A percentile compares a stretch with the other conserved stretches of the same genome.
These are phyloP conservation scores for Mellivora capensis DNA, from an alignment of 2,113 vertebrate genomes.

Conservation along the genomic window DNA sequence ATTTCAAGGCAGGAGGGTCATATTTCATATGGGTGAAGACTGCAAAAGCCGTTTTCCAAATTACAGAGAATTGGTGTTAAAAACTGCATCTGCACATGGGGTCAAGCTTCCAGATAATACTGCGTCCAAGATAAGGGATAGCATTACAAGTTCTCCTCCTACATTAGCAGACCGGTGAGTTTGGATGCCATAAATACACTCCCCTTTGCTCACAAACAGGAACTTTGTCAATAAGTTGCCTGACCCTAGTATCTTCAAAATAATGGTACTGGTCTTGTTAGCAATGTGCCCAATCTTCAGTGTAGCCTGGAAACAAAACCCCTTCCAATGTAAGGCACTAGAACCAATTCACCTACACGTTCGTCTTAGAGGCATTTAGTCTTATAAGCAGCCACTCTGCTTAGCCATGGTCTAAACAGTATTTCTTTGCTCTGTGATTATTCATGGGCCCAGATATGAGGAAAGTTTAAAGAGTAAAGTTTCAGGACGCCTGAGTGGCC, in stretches of 20 bases:
- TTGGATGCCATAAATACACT: not conserved
- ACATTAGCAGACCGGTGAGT: not conserved
- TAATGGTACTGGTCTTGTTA: not conserved
- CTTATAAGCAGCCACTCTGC: not conserved
- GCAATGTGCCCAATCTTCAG: not conserved
- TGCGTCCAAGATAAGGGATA: not conserved
- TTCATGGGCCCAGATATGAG: not conserved
- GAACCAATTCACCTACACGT: not conserved
- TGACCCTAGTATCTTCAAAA: not conserved
- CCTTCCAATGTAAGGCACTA: not conserved
- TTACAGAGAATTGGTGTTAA: not conserved
- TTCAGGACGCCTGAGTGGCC: not conserved
- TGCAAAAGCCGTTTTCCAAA: not conserved
- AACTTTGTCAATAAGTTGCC: not conserved
- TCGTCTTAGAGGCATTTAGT: too few relatives aligned
- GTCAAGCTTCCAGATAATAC: not conserved
- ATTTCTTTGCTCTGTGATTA: not conserved
- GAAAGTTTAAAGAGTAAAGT: not conserved
- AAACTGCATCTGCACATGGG: not conserved
- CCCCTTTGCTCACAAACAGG: not conserved
- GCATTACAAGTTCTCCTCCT: not conserved
- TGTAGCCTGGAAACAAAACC: not conserved
- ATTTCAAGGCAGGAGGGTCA: not conserved
- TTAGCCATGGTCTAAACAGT: not conserved
- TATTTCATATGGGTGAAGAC: conserved; percentile 13